Evolutionary conservation across 2,113 vertebrate genomes (phyloP).

Genomic region (Limanda limanda): DNA sequence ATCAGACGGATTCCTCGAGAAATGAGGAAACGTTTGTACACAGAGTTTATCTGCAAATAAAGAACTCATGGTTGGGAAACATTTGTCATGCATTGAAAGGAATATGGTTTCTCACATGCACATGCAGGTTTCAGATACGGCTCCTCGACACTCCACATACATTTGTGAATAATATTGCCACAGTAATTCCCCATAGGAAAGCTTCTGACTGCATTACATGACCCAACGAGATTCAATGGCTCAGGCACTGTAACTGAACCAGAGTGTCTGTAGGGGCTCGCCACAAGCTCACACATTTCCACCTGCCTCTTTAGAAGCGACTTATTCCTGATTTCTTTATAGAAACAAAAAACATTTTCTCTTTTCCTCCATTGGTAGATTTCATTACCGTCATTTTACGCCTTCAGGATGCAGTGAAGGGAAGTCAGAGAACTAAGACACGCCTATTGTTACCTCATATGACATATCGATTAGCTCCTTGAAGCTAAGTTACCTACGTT

Average conservation of each 20-base stretch:
- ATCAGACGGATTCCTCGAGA: no score
- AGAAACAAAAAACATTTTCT: constrained; percentile 6
- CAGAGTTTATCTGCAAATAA: background rate
- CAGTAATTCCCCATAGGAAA: background rate
- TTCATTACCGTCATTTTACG: no score
- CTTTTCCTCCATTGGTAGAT: background rate
- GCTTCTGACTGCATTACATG: background rate
- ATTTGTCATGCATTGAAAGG: background rate
- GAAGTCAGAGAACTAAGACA: no score
- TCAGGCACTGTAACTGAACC: background rate
- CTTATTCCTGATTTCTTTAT: background rate
- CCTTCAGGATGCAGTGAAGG: no score
- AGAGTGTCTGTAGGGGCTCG: background rate
- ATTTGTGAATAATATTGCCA: background rate
- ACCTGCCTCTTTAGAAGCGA: background rate
- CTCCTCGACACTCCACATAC: background rate
- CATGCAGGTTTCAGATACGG: background rate
- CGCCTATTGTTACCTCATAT: no score
- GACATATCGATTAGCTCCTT: no score
- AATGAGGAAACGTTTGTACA: background rate
- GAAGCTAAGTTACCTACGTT: no score
- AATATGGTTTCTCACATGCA: background rate
- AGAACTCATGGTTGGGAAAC: background rate
- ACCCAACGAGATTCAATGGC: background rate
- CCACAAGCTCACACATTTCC: background rate